Percentiles rank a stretch among this genome's conserved stretches.
These are phyloP conservation scores for Drosophila mulleri DNA, from an alignment of 2,888 invertebrate genomes.

Conservation along the genomic window DNA sequence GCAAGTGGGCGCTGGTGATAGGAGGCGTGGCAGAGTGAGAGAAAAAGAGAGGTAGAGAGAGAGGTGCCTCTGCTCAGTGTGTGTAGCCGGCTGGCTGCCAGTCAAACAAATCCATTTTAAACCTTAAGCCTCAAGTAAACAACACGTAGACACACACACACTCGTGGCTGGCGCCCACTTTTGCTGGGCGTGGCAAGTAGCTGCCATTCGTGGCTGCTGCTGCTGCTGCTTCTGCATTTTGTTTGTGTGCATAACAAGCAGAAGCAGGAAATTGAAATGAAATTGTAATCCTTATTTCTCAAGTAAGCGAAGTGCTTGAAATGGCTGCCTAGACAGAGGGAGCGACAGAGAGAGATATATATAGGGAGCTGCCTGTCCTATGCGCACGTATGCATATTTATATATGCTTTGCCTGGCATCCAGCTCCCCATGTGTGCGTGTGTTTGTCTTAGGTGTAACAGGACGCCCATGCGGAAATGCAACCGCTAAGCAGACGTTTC, in stretches of 20 bases:
- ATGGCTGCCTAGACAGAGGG: constrained; percentile 6
- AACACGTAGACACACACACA: constrained; percentile 56
- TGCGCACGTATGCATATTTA: constrained; percentile 70
- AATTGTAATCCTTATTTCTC: constrained; percentile 75
- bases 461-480: constrained; percentile 61
- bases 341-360: neutral
- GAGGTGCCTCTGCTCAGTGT: constrained; percentile 38
- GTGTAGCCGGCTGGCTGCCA: constrained; percentile 71
- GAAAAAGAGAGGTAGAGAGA: neutral
- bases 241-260: constrained; percentile 64
- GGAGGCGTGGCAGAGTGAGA: neutral
- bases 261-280: constrained; percentile 75
- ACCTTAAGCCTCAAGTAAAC: constrained; percentile 78
- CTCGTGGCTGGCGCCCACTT: constrained; percentile 26
- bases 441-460: constrained; percentile 18
- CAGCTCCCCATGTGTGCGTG: constrained; percentile 5
- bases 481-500: constrained; percentile 73
- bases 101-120: constrained; percentile 80
- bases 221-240: constrained; percentile 60
- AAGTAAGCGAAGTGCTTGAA: constrained; percentile 55
- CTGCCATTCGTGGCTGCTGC: constrained; percentile 51
- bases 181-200: constrained; percentile 56
- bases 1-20: constrained; percentile 1
- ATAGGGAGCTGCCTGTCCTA: neutral
- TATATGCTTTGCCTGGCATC: constrained; percentile 24